Percentiles rank a stretch among this genome's conserved stretches.
These are phyloP conservation scores for Mythimna loreyi DNA, from an alignment of 2,888 invertebrate species.

Conservation along the genomic window DNA sequence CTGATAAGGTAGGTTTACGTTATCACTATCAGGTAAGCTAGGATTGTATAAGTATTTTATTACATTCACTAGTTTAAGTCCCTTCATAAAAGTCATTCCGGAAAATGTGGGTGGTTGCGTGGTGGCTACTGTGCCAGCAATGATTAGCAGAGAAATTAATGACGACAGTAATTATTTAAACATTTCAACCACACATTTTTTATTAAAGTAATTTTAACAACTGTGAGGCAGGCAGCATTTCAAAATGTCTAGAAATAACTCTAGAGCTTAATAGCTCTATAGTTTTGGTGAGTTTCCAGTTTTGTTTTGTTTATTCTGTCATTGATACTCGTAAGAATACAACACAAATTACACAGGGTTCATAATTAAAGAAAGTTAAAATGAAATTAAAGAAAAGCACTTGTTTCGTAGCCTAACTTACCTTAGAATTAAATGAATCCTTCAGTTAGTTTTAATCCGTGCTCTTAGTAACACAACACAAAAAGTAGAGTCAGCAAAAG, in stretches of 20 bases:
- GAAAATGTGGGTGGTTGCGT: slow-evolving; percentile 20
- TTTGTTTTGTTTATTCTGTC: slow-evolving; percentile 1
- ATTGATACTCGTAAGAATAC: neutral
- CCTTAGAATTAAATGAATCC: slow-evolving; percentile 26
- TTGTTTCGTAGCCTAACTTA: slow-evolving; percentile 26
- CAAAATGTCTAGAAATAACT: too few relatives aligned
- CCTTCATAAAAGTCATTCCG: slow-evolving; percentile 43
- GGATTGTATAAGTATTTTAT: slow-evolving; percentile 41
- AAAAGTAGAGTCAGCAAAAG: slow-evolving; percentile 20
- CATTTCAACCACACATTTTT: neutral
- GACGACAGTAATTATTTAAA: neutral
- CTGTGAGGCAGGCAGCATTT: neutral
- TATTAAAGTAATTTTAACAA: too few relatives aligned
- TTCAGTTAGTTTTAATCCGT: slow-evolving; percentile 22
- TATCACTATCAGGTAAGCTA: slow-evolving; percentile 54
- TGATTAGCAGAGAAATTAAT: slow-evolving; percentile 1
- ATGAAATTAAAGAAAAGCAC: slow-evolving; percentile 1
- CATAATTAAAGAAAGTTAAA: neutral
- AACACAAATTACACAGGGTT: slow-evolving; percentile 1
- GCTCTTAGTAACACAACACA: slow-evolving; percentile 43
- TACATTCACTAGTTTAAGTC: slow-evolving; percentile 41
- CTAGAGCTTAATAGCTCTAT: neutral
- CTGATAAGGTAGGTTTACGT: slow-evolving; percentile 52
- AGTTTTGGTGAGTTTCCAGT: neutral
- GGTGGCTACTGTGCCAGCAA: slow-evolving; percentile 2